Evolutionary conservation across 1,140 invertebrate genomes (phyloP).

Genomic region (Vollenhovia emeryi): DNA sequence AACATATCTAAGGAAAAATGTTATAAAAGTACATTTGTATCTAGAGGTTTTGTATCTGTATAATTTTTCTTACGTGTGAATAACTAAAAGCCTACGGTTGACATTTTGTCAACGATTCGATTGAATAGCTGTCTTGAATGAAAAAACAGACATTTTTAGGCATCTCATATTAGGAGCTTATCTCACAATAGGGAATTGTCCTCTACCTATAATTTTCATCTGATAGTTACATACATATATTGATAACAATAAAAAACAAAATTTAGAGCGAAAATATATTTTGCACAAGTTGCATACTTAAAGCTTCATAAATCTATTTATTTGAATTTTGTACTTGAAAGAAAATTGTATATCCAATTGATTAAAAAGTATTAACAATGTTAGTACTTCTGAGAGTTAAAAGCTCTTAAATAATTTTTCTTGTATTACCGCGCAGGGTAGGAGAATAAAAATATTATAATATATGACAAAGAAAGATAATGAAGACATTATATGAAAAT

Average conservation of each 20-base stretch:
- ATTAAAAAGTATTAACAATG: not conserved
- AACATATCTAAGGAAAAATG: not conserved
- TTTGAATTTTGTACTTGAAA: not conserved
- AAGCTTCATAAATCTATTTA: not conserved
- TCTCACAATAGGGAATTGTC: too few species aligned
- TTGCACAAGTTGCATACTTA: not conserved
- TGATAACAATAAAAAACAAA: not conserved
- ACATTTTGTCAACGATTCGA: not conserved
- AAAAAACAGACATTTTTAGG: not conserved
- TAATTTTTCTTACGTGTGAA: not conserved
- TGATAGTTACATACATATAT: not conserved
- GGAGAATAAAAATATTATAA: not conserved
- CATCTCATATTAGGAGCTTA: not conserved
- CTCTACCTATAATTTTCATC: too few species aligned
- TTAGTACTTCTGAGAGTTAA: not conserved
- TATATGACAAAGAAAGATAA: not conserved
- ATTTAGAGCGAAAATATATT: not conserved
- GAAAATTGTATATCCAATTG: not conserved
- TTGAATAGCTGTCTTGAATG: not conserved
- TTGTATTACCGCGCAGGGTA: not conserved
- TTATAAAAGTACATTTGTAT: not conserved
- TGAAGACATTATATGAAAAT: not conserved
- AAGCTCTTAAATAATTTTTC: slow-evolving; percentile 3
- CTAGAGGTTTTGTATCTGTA: not conserved
- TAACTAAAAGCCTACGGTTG: not conserved